Base-by-base conservation (phyloP, 2,888 invertebrate genomes). In the Osmoderma eremita region DNA sequence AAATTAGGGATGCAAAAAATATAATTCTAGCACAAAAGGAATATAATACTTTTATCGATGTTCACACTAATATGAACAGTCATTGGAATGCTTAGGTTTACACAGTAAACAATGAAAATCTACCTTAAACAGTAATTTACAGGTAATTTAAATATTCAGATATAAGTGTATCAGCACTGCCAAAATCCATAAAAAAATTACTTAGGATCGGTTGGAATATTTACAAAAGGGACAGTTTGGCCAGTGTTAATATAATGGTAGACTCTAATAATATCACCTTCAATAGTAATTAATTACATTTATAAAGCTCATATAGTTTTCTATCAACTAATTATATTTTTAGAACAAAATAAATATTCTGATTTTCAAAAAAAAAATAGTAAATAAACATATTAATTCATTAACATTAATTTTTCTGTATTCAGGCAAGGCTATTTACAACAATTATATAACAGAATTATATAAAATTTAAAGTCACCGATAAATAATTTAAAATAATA, bases 41-140 rank as follows among this genome's bases (percentile, higher is more conserved):
- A 30, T 22, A 39, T 30, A 58, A 45, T 58, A 58, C 58, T 45
- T 45, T 45, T 45, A 20, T 22, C 20, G 20, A 45, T 30, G 17
- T 13, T 58, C 17, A 58, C 38, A 39, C 30, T 56, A 38, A 63
- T 41, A 41, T 18, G 56, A 65, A 58, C 48, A 58, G 53, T 53
- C 17, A 49, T 36, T 65, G 56, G 65, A 65, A 65, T 65, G 65
- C 56, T 48, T 20, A 58, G 49, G 65, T 65, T 65, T 65, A 65
- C 65, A 58, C 45, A 65, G 65, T 65, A 65, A 65, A 65, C 65
- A 56, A 58, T 42, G 1, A 53, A 58, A 58, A 24, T 12, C 42
- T 42, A 56, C 20, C 42, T 58, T 41, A 51, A 58, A 58, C n/a
- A 22, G 42, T 42, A 58, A 22, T 58, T 58, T 58, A 58, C 45